Evolutionary conservation across 92 coral and sea anemone species (phyloP).

Genomic region (Ricordea florida): DNA sequence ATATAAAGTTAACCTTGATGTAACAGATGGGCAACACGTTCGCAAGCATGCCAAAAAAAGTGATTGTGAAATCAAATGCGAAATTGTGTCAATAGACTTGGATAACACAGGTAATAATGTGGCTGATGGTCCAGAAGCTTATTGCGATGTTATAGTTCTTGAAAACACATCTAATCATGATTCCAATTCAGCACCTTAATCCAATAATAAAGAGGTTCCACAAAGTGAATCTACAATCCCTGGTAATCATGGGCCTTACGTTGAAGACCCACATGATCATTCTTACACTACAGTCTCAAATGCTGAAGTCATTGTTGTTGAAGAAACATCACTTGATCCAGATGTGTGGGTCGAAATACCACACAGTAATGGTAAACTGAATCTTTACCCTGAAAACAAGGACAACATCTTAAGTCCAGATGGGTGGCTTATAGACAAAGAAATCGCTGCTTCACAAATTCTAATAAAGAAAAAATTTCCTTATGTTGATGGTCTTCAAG

Average conservation of each 20-base stretch:
- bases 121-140: background rate
- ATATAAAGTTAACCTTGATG: background rate
- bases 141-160: too few species aligned
- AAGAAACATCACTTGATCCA: background rate
- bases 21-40: conserved; percentile 1
- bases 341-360: background rate
- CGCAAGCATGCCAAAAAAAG: conserved; percentile 13
- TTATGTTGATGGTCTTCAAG: conserved; percentile 7
- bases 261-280: background rate
- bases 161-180: too few species aligned
- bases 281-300: background rate
- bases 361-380: background rate
- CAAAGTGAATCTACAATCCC: background rate
- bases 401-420: background rate
- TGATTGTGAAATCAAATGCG: background rate
- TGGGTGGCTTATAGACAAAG: conserved; percentile 2
- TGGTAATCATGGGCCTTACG: background rate
- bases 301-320: background rate
- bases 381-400: background rate
- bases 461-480: conserved; percentile 15
- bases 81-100: conserved; percentile 11
- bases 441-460: conserved; percentile 5
- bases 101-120: background rate
- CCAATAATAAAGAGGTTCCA: background rate
- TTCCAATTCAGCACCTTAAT: background rate